Conservation (phyloP, 2,888 invertebrate species). For the Silvanus unidentatus region DNA sequence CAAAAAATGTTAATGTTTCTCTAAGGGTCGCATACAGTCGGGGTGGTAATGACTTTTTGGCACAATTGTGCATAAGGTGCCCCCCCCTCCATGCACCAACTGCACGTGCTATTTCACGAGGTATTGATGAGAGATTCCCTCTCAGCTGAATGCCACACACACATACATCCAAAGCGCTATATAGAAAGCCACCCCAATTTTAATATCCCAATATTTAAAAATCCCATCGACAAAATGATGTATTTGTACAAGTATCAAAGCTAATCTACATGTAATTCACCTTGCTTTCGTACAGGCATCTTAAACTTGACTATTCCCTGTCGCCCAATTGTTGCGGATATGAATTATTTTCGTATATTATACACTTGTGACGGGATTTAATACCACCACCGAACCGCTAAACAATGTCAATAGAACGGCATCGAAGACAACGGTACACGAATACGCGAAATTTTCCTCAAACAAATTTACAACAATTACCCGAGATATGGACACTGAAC, state of each 20-base stretch:
- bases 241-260: conserved; percentile 16
- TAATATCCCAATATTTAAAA: no score
- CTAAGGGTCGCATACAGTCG: no score
- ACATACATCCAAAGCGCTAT: no score
- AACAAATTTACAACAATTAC: no score
- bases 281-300: conserved; percentile 73
- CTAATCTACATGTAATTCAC: conserved; percentile 37
- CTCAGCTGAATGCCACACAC: no score
- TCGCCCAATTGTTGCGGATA: neutral
- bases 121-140: conserved; percentile 13
- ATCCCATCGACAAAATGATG: no score
- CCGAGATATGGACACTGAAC: no score
- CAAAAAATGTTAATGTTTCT: no score
- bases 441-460: no score
- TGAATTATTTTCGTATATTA: neutral
- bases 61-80: neutral
- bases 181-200: no score
- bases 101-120: conserved; percentile 20
- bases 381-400: neutral
- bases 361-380: neutral
- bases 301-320: conserved; percentile 23
- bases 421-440: neutral
- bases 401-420: neutral
- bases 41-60: neutral
- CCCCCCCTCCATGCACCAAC: conserved; percentile 11